These are phyloP conservation scores for Tachuris rubrigastra DNA, from an alignment of 2,113 vertebrate genomes.

Conservation along the genomic window DNA sequence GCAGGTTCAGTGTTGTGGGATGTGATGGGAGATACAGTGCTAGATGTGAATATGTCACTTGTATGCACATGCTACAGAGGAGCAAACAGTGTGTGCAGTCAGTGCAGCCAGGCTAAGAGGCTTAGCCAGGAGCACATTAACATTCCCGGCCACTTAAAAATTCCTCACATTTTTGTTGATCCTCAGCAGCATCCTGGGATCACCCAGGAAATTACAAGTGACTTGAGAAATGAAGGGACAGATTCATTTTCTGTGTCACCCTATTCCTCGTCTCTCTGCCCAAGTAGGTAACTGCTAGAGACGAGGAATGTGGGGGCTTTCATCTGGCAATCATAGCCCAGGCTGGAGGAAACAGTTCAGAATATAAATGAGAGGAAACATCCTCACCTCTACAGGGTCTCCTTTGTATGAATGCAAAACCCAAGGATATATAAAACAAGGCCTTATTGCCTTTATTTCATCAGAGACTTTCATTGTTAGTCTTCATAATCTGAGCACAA, in stretches of 20 bases:
- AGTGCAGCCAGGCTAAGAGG: background rate
- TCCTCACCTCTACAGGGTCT: background rate
- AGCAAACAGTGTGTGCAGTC: background rate
- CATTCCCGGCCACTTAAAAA: slow-evolving; percentile 35
- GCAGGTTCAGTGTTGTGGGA: background rate
- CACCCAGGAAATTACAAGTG: slow-evolving; percentile 23
- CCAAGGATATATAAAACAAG: background rate
- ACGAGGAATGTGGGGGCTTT: background rate
- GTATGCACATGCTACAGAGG: background rate
- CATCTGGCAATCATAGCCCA: background rate
- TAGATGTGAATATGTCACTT: background rate
- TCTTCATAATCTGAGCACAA: background rate
- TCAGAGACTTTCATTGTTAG: background rate
- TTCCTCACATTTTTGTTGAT: slow-evolving; percentile 39
- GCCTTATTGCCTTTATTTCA: background rate
- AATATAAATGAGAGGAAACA: background rate
- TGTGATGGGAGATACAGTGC: background rate
- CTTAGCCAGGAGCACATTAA: slow-evolving; percentile 62
- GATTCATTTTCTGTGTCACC: background rate
- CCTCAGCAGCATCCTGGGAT: slow-evolving; percentile 20
- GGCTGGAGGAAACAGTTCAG: background rate
- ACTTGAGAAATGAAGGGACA: background rate
- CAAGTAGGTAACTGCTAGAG: background rate
- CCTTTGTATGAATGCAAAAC: background rate
- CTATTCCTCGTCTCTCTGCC: background rate